Evolutionary conservation across 2,113 vertebrate genomes (phyloP), one percentile per base, ranked within the genome.

Genomic region (Anoplopoma fimbria): DNA sequence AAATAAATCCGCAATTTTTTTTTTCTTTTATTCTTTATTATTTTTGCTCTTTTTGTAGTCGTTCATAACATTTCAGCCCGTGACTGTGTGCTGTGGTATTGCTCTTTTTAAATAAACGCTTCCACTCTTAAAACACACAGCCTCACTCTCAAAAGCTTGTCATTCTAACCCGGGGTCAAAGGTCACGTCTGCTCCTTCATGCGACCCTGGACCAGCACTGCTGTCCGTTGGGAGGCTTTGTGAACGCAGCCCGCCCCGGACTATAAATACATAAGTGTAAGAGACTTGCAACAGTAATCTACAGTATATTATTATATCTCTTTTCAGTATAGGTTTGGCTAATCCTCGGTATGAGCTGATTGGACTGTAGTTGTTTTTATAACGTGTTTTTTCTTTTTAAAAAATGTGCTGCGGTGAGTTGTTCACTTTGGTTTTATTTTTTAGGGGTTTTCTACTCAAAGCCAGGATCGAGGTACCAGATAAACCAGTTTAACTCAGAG

Each of bases 361-460:
- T 86, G 88, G 85, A 84, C 83, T 90, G 85, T 89, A 57, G 87
- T 89, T n/a, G 91, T 89, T 86, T 93, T 91, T 84, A 84, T 85
- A 77, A 92, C 12, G 90, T 92, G 87, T 13, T 88, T 85, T 79
- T 83, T 42, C n/a, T 49, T 85, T 86, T 45, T 49, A 17, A 23
- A 15, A 69, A 72, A 89, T 40, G 87, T 91, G 87, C 84, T 91
- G 90, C 90, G 62, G 91, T 93, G 91, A 89, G 71, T 83, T 87
- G 81, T 91, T 79, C 60, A 77, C 75, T 89, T 89, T 91, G 72
- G 25, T 88, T 92, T 85, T 36, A n/a, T n/a, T 78, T 82, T 86
- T 88, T 23, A 19, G 13, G 42, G 76, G 65, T 75, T 81, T 76
- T 80, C 58, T 91, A 73, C 62, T 53, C 14, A 14, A 70, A 60